Evolutionary conservation across 2,888 invertebrate species (phyloP), one percentile per base, ranked within the genome.

Genomic region (Dryobotodes eremita): DNA sequence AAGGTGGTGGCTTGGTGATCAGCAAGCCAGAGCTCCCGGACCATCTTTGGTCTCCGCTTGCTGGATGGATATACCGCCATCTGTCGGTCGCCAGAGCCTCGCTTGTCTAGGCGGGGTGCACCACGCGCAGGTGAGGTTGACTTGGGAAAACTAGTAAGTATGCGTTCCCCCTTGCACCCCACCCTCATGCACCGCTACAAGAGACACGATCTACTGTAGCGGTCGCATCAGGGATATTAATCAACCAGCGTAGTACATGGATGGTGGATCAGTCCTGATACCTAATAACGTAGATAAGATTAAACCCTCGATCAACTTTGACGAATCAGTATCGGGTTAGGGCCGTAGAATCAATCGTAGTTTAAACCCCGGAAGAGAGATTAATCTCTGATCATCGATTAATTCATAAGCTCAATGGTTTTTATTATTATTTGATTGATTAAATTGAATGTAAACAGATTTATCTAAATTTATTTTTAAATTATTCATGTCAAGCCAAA

Each of bases 71-170:
- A 71, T 65, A 68, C 75, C 61, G 72, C 75, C 79, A 75, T 62
- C 36, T 5, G 11, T 59, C 53, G 71, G 83, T 70, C 71, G 84
- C 55, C 84, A 84, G 73, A 70, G 74, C 82, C 83, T 79, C 83
- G 79, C 17, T 79, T 8, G 83, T 48, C 46, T 11, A n/a, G 66
- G 83, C 83, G 26, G 83, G 74, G 82, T 79, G 82, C 83, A 75
- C 82, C 83, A 11, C 82, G 79, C 15, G 83, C 83, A 83, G 82
- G 82, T 50, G 83, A 83, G 83, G 79, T 55, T 83, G 83, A 65
- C 83, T 83, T 83, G 74, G 53, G 55, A 31, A 15, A 68, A 42
- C 66, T 57, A n/a, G 75, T 50, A 46, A 17, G 13, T 59, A 10
- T 7, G 46, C 75, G 64, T 59, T 42, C 20, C 82, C 66, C 85